Evolutionary conservation across 1,140 invertebrate species (phyloP).

Genomic region (Acromyrmex charruanus): DNA sequence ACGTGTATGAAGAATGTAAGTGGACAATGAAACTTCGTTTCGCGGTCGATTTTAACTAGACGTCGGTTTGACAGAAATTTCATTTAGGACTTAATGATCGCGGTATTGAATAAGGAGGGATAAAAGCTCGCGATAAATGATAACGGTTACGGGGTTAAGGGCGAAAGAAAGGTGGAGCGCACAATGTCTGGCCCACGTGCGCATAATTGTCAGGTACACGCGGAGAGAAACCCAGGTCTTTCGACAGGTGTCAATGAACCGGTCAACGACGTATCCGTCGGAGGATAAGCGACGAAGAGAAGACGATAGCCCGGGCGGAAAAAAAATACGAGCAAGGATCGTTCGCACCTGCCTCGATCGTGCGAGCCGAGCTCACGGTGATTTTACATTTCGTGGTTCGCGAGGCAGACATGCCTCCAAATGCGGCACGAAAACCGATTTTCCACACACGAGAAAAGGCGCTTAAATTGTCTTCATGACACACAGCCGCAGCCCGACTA

Average conservation of each 20-base stretch:
- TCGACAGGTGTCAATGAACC: conserved; percentile 84
- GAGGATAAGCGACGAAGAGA: conserved; percentile 72
- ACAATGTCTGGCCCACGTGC: conserved; percentile 72
- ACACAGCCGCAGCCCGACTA: background rate
- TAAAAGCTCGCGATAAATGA: conserved; percentile 47
- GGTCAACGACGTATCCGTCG: conserved; percentile 75
- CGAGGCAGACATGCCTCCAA: conserved; percentile 33
- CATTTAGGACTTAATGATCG: conserved; percentile 18
- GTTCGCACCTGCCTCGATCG: conserved; percentile 73
- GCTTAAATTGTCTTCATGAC: background rate
- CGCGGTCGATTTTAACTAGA: conserved; percentile 12
- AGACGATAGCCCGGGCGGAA: conserved; percentile 15
- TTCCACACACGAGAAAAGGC: background rate
- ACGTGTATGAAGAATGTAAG: conserved; percentile 8
- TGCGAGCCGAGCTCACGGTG: conserved; percentile 65
- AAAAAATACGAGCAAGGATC: conserved; percentile 62
- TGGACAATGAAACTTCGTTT: conserved; percentile 22
- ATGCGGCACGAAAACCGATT: conserved; percentile 54
- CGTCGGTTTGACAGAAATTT: conserved; percentile 43
- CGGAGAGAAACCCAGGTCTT: conserved; percentile 78
- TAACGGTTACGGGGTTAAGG: conserved; percentile 43
- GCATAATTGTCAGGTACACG: conserved; percentile 77
- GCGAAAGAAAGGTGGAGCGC: conserved; percentile 1
- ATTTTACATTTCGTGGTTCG: conserved; percentile 70
- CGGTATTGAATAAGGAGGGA: conserved; percentile 3